phyloP scores from a whole-genome alignment of 1,140 invertebrate species.

The Oedothorax gibbosus region DNA sequence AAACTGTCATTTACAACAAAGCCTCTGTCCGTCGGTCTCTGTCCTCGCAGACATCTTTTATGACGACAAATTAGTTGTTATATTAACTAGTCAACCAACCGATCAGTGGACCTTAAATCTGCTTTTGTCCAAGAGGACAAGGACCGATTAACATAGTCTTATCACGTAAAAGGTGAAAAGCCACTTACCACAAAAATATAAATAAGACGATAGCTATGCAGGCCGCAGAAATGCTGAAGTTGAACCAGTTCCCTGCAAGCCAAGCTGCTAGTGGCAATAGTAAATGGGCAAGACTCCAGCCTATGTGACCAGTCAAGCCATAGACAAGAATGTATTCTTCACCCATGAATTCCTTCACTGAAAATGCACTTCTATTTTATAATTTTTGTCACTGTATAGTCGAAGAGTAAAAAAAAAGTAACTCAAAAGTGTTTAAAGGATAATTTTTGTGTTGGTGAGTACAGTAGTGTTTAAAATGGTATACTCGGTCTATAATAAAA shows the following conservation, averaged over 20 bases:
- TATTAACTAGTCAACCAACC: no score
- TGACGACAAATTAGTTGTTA: no score
- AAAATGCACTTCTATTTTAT: background rate
- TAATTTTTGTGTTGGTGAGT: no score
- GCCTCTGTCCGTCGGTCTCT: no score
- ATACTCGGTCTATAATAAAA: no score
- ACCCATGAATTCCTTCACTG: conserved; percentile 12
- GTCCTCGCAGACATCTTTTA: no score
- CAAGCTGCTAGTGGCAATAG: background rate
- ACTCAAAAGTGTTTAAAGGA: no score
- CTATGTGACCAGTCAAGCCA: conserved; percentile 14
- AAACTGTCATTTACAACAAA: no score
- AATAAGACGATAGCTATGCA: background rate
- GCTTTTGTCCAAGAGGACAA: no score
- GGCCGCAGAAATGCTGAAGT: background rate
- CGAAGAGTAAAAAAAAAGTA: no score
- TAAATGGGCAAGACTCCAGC: conserved; percentile 27
- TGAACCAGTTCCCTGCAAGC: background rate
- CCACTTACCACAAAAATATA: conserved; percentile 18
- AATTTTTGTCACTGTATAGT: background rate
- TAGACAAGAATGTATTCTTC: conserved; percentile 19
- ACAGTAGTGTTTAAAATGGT: no score
- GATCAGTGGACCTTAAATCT: no score
- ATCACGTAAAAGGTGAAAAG: background rate
- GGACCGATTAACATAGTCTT: background rate